Percentiles rank a stretch among this genome's conserved stretches.
These are phyloP conservation scores for Drosophila erecta DNA, from an alignment of 1,140 invertebrate species.

Conservation along the genomic window DNA sequence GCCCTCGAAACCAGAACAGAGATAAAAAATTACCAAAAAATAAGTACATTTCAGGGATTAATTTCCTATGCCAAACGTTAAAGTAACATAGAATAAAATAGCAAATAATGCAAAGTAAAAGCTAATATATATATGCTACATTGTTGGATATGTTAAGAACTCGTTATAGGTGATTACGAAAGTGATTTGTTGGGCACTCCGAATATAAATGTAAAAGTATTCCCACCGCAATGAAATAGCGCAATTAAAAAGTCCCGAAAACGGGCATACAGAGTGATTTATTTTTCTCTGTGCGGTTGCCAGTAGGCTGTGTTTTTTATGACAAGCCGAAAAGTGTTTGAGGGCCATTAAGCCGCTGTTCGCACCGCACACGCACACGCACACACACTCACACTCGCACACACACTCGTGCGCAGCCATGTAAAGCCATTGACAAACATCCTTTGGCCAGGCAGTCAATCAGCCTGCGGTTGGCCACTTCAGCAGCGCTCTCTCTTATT, in stretches of 20 bases:
- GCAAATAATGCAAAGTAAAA: too few relatives aligned
- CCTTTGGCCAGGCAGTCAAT: conserved; percentile 37
- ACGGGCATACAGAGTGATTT: background rate
- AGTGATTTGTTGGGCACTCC: too few relatives aligned
- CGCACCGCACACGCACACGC: conserved; percentile 53
- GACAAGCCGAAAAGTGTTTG: conserved; percentile 81
- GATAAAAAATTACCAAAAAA: background rate
- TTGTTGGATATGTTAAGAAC: too few relatives aligned
- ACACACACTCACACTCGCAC: conserved; percentile 13
- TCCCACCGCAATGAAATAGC: too few relatives aligned
- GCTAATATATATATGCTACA: too few relatives aligned
- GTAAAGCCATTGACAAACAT: conserved; percentile 46
- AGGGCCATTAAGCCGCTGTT: conserved; percentile 79
- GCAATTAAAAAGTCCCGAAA: too few relatives aligned
- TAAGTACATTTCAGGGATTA: too few relatives aligned
- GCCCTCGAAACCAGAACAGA: conserved; percentile 50
- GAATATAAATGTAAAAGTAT: too few relatives aligned
- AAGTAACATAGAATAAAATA: too few relatives aligned
- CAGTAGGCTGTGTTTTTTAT: conserved; percentile 68
- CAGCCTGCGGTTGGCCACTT: conserved; percentile 41
- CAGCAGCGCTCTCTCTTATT: conserved; percentile 10
- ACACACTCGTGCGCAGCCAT: conserved; percentile 18
- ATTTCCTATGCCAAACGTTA: too few relatives aligned
- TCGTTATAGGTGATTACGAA: too few relatives aligned
- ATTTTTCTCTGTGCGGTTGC: conserved; percentile 22